Conservation (phyloP, 2,113 vertebrate species). For the Phaetusa simplex region DNA sequence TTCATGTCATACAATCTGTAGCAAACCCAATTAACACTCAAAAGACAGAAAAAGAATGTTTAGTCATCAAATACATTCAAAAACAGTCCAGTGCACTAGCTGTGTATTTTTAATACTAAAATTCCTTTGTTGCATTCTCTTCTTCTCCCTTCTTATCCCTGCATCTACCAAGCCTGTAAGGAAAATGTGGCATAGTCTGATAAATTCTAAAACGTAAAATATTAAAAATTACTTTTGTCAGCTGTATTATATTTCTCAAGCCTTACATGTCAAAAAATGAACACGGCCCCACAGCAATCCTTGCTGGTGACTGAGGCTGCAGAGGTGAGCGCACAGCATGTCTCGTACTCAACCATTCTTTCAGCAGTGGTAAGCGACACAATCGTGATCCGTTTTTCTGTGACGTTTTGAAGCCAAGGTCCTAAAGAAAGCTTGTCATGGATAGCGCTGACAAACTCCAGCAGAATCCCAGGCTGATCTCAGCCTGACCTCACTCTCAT, state of each 20-base stretch:
- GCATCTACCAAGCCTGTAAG: fast-evolving
- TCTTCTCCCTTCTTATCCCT: neutral
- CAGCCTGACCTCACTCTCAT: neutral
- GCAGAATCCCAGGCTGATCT: neutral
- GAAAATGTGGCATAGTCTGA: neutral
- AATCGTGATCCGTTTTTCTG: neutral
- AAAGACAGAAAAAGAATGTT: neutral
- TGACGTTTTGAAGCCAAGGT: neutral
- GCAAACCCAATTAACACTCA: neutral
- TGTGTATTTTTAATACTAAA: neutral
- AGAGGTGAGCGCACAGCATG: neutral
- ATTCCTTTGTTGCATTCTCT: neutral
- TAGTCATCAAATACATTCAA: neutral
- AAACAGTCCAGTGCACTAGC: neutral
- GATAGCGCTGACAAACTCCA: neutral
- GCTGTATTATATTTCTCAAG: neutral
- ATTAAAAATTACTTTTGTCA: neutral
- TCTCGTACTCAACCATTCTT: neutral
- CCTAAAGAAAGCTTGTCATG: neutral
- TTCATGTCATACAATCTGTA: neutral
- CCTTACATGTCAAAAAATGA: neutral
- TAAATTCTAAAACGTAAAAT: neutral
- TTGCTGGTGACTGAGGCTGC: neutral
- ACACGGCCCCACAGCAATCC: neutral
- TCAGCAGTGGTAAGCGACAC: neutral